Conservation (phyloP, 2,888 invertebrate species). For the Tubulanus polymorphus region DNA sequence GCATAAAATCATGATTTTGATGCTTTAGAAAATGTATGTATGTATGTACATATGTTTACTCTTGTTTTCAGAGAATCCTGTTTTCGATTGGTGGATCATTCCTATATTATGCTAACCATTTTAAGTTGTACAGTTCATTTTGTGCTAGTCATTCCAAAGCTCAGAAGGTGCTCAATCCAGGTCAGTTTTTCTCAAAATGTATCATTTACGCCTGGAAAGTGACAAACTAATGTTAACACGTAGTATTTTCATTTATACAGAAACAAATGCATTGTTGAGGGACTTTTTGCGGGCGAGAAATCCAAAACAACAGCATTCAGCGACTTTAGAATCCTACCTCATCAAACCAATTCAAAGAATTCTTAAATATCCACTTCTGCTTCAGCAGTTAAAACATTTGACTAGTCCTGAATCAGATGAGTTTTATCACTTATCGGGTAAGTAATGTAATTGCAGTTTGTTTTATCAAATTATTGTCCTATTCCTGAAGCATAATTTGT, state of each 20-base stretch:
- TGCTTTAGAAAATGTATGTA: slow-evolving; percentile 5
- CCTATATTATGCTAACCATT: slow-evolving; percentile 95
- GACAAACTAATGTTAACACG: background rate
- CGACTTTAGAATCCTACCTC: slow-evolving; percentile 93
- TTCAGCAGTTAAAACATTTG: slow-evolving; percentile 90
- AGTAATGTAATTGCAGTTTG: background rate
- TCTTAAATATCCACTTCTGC: slow-evolving; percentile 90
- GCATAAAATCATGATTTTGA: background rate
- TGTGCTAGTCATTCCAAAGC: slow-evolving; percentile 98
- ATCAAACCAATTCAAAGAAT: slow-evolving; percentile 98
- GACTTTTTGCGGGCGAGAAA: slow-evolving; percentile 92
- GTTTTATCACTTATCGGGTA: slow-evolving; percentile 76
- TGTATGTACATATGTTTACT: slow-evolving; percentile 16
- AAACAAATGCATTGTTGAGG: slow-evolving; percentile 93
- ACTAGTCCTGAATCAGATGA: slow-evolving; percentile 90
- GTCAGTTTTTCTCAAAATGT: slow-evolving; percentile 64
- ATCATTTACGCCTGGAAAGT: background rate
- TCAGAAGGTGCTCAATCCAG: slow-evolving; percentile 95
- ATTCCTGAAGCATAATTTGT: slow-evolving; percentile 4
- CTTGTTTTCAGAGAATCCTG: slow-evolving; percentile 76
- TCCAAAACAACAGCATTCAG: slow-evolving; percentile 94
- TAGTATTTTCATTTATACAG: slow-evolving; percentile 53
- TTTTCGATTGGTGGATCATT: slow-evolving; percentile 96
- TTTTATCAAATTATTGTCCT: background rate
- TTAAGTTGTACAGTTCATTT: slow-evolving; percentile 97